Evolutionary conservation across 2,113 vertebrate genomes (phyloP).

Genomic region (Gnathonemus longibarbis): DNA sequence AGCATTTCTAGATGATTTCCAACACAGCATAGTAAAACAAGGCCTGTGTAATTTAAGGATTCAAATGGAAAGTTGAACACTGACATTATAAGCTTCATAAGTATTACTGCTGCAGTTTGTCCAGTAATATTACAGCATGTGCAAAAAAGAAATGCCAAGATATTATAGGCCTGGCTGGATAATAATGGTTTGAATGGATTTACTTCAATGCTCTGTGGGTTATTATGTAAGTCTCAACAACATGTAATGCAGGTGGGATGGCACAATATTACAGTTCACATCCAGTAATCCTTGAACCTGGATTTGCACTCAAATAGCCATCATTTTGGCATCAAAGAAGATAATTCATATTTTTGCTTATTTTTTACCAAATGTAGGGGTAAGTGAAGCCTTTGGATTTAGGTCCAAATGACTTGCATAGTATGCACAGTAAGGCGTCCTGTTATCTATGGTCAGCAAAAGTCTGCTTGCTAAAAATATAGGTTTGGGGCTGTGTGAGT

Average conservation of each 20-base stretch:
- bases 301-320: neutral
- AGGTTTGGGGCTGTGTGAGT: neutral
- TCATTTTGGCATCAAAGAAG: neutral
- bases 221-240: neutral
- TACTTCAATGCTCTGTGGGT: neutral
- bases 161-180: neutral
- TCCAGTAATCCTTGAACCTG: neutral
- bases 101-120: neutral
- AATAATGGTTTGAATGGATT: neutral
- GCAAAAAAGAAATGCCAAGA: neutral
- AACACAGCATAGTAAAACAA: neutral
- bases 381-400: neutral
- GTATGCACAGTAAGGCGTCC: neutral
- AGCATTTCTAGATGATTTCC: neutral
- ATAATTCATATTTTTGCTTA: neutral
- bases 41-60: neutral
- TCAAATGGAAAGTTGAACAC: neutral
- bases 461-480: neutral
- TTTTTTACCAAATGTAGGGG: neutral
- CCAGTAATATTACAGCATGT: neutral
- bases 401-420: neutral
- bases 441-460: neutral
- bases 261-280: neutral
- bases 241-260: neutral
- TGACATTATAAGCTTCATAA: neutral